A percentile compares a stretch with the other conserved stretches of the same genome.
These are phyloP conservation scores for Willowsia nigromaculata DNA, from an alignment of 2,888 invertebrate species.

Conservation along the genomic window DNA sequence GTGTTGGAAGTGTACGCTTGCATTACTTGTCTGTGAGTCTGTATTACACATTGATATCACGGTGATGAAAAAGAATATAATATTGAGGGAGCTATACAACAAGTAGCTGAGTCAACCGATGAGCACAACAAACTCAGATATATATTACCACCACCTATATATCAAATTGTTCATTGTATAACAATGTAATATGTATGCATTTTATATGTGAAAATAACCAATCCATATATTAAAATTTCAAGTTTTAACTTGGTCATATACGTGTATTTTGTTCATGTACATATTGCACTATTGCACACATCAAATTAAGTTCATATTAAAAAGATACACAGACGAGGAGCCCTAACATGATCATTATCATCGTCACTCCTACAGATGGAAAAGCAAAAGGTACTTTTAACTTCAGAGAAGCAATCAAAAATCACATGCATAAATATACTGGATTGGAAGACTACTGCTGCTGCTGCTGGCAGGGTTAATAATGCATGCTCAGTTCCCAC, in stretches of 20 bases:
- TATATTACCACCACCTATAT: background rate
- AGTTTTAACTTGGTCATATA: background rate
- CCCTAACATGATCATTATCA: background rate
- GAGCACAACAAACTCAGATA: background rate
- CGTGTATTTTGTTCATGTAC: background rate
- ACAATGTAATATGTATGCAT: background rate
- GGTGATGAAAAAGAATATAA: background rate
- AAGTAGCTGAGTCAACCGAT: background rate
- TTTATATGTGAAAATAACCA: background rate
- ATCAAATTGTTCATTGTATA: background rate
- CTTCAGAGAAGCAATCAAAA: slow-evolving; percentile 13
- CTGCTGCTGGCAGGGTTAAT: background rate
- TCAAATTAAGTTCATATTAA: background rate
- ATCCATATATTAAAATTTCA: background rate
- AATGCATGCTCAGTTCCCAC: background rate
- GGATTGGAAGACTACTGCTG: background rate
- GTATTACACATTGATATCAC: background rate
- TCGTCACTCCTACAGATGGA: background rate
- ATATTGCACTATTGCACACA: background rate
- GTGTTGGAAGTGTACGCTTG: background rate
- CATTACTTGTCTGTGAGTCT: background rate
- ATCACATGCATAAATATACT: background rate
- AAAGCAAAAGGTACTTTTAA: background rate
- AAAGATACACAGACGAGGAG: background rate
- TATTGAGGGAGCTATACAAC: background rate